phyloP scores from a whole-genome alignment of 2,888 invertebrate genomes.

The Seladonia tumulorum region DNA sequence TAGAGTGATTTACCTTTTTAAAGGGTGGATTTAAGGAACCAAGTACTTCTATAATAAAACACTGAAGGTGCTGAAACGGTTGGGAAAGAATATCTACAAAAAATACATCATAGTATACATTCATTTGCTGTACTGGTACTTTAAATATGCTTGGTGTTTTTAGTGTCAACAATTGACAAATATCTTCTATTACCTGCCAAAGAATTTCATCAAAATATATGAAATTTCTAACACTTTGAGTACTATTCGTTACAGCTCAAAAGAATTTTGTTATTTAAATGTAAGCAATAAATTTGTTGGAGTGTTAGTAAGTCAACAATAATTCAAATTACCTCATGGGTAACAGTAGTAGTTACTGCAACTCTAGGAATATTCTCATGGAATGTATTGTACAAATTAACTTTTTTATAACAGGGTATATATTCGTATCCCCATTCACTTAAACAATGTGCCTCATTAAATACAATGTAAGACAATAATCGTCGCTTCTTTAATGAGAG shows the following conservation, averaged over 20 bases:
- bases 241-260: neutral
- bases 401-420: neutral
- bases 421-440: conserved; percentile 41
- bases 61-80: conserved; percentile 37
- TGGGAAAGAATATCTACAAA: conserved; percentile 31
- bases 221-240: neutral
- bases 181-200: conserved; percentile 34
- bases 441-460: conserved; percentile 40
- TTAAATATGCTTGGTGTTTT: conserved; percentile 3
- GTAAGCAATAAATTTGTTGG: neutral
- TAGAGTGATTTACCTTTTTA: conserved; percentile 31
- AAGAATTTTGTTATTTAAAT: neutral
- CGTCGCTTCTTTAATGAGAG: neutral
- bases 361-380: conserved; percentile 12
- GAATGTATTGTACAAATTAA: neutral
- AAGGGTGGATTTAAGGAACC: neutral
- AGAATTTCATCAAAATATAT: neutral
- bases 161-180: conserved; percentile 11
- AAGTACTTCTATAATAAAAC: conserved; percentile 18
- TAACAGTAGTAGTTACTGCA: conserved; percentile 32
- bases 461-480: conserved; percentile 38
- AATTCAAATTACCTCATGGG: conserved; percentile 35
- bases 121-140: conserved; percentile 12
- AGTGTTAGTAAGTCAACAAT: neutral
- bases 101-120: conserved; percentile 30